phyloP scores from a whole-genome alignment of 2,797 vertebrate species.

The Brachyalestes nurse region DNA sequence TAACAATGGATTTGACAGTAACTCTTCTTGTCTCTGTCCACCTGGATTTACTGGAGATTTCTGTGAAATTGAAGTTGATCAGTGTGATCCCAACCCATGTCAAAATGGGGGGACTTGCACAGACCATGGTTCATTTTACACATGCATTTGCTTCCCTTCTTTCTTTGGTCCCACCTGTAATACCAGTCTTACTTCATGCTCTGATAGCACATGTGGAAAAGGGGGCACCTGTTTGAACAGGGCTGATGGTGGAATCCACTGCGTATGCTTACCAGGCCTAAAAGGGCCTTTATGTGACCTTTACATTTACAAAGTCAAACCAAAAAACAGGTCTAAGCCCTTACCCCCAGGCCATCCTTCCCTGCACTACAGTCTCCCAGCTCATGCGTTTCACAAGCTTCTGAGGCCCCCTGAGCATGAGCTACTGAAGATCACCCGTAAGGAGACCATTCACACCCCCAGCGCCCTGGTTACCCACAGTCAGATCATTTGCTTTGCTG shows the following conservation, averaged over 20 bases:
- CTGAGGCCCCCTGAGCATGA: conserved; percentile 79
- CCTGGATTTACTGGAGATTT: conserved; percentile 87
- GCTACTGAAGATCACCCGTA: conserved; percentile 89
- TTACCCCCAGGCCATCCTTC: conserved; percentile 58
- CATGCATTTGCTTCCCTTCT: conserved; percentile 81
- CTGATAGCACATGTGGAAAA: conserved; percentile 81
- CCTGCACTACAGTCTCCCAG: conserved; percentile 77
- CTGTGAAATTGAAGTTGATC: conserved; percentile 84
- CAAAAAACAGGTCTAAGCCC: conserved; percentile 63
- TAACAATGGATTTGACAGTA: conserved; percentile 71
- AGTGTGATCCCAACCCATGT: conserved; percentile 87
- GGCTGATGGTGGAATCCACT: conserved; percentile 78
- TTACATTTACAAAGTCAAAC: conserved; percentile 61
- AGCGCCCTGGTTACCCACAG: conserved; percentile 84
- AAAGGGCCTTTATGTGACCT: conserved; percentile 79
- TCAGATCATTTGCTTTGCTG: conserved; percentile 90
- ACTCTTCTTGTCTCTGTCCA: conserved; percentile 84
- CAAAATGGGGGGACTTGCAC: conserved; percentile 87
- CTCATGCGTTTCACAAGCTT: conserved; percentile 83
- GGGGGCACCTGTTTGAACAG: conserved; percentile 82
- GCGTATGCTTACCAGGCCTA: conserved; percentile 83
- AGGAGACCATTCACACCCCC: conserved; percentile 83
- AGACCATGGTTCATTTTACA: conserved; percentile 78
- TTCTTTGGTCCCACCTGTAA: conserved; percentile 85
- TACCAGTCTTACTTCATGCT: conserved; percentile 75